These are phyloP conservation scores for Campodea augens DNA, from an alignment of 1,140 invertebrate species.

Conservation along the genomic window DNA sequence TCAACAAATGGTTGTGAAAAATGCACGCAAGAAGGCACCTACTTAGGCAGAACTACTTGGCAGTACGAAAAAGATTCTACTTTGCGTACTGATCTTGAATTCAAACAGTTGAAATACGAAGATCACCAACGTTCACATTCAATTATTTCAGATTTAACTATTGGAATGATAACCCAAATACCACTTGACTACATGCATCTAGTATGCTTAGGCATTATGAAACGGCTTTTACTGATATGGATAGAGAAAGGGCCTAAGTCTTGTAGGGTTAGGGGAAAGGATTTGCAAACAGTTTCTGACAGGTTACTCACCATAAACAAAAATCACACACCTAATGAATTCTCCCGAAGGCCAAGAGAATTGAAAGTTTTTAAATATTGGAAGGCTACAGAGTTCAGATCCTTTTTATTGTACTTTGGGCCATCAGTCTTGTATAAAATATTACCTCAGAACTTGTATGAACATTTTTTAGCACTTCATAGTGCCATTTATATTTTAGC, in stretches of 20 bases:
- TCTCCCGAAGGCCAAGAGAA: slow-evolving; percentile 1
- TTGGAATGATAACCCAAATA: slow-evolving; percentile 3
- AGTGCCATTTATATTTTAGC: not conserved
- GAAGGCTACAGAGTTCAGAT: slow-evolving; percentile 3
- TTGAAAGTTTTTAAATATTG: slow-evolving; percentile 5
- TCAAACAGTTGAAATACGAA: slow-evolving; percentile 1
- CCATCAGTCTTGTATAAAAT: not conserved
- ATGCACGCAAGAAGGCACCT: slow-evolving; percentile 4
- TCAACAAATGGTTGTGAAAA: not conserved
- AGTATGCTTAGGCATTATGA: slow-evolving; percentile 1
- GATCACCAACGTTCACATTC: not conserved
- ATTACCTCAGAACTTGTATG: not conserved
- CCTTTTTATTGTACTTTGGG: slow-evolving; percentile 1
- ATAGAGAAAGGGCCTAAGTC: slow-evolving; percentile 2
- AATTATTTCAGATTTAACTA: not conserved
- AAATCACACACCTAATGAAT: not conserved
- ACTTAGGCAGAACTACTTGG: slow-evolving; percentile 2
- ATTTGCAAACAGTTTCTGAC: too few species aligned
- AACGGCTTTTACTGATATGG: slow-evolving; percentile 1
- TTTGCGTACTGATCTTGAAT: not conserved
- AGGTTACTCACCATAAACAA: not conserved
- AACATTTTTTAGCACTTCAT: not conserved
- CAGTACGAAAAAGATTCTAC: slow-evolving; percentile 1
- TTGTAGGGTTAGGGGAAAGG: not conserved
- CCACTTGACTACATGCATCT: slow-evolving; percentile 4